phyloP scores from a whole-genome alignment of 1,140 invertebrate species.

The Formica selysi region DNA sequence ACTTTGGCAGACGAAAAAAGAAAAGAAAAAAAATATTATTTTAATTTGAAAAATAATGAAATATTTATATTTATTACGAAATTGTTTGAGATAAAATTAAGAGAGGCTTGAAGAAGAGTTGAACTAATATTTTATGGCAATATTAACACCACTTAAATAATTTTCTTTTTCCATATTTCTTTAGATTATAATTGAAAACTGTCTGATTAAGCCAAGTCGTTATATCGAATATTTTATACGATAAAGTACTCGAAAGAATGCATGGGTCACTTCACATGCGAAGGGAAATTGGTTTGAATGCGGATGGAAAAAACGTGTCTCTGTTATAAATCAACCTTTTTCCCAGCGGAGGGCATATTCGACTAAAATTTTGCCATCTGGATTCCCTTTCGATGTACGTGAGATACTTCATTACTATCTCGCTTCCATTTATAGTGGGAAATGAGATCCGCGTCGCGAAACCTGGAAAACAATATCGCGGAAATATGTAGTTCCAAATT shows the following conservation, averaged over 20 bases:
- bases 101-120: background rate
- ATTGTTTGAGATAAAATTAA: background rate
- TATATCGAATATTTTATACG: conserved; percentile 39
- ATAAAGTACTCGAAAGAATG: conserved; percentile 2
- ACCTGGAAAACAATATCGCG: conserved; percentile 7
- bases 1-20: background rate
- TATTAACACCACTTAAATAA: background rate
- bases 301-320: conserved; percentile 35
- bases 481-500: conserved; percentile 10
- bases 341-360: background rate
- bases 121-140: background rate
- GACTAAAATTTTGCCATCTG: conserved; percentile 51
- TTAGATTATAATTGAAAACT: conserved; percentile 6
- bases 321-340: conserved; percentile 49
- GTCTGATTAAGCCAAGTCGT: background rate
- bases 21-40: background rate
- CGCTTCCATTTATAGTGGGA: conserved; percentile 15
- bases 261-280: background rate
- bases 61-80: conserved; percentile 3
- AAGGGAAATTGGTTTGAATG: conserved; percentile 38
- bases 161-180: background rate
- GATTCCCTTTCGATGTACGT: conserved; percentile 23
- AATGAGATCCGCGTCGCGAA: background rate
- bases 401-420: conserved; percentile 42
- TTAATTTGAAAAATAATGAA: conserved; percentile 22